Evolutionary conservation across 2,888 invertebrate species (phyloP).

Genomic region (Anthoptus insignis): DNA sequence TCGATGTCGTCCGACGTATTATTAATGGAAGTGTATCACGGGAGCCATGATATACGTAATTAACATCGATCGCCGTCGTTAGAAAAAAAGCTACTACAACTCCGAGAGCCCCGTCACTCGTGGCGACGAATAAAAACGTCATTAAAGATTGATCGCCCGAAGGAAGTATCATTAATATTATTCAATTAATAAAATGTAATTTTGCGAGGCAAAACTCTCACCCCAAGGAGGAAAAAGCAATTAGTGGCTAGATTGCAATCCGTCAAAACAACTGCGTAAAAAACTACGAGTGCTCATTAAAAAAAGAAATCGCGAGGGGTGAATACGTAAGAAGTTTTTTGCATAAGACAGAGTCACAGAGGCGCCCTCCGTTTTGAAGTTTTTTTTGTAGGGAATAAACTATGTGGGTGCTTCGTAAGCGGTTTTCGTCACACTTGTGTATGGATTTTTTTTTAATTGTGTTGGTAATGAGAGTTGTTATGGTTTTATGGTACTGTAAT

Average conservation of each 20-base stretch:
- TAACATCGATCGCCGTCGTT: conserved; percentile 77
- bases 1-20: conserved; percentile 77
- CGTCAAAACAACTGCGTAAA: conserved; percentile 87
- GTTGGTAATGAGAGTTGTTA: conserved; percentile 83
- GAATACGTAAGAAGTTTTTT: conserved; percentile 86
- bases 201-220: conserved; percentile 79
- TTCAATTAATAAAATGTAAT: conserved; percentile 87
- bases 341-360: conserved; percentile 84
- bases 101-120: conserved; percentile 66
- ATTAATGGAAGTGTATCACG: conserved; percentile 87
- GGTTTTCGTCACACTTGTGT: conserved; percentile 84
- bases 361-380: conserved; percentile 77
- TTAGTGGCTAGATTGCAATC: conserved; percentile 87
- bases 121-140: conserved; percentile 83
- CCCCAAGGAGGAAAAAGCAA: conserved; percentile 86
- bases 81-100: conserved; percentile 70
- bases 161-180: conserved; percentile 86
- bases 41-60: conserved; percentile 85
- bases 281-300: conserved; percentile 83
- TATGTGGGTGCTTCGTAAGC: conserved; percentile 84
- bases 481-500: conserved; percentile 82
- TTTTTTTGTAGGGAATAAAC: conserved; percentile 81
- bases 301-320: conserved; percentile 84
- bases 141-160: conserved; percentile 84
- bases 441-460: conserved; percentile 84